A percentile compares a stretch with the other conserved stretches of the same genome.
Evolutionary conservation across 1,140 invertebrate species (phyloP).

Genomic region (Eupristina koningsbergeri): DNA sequence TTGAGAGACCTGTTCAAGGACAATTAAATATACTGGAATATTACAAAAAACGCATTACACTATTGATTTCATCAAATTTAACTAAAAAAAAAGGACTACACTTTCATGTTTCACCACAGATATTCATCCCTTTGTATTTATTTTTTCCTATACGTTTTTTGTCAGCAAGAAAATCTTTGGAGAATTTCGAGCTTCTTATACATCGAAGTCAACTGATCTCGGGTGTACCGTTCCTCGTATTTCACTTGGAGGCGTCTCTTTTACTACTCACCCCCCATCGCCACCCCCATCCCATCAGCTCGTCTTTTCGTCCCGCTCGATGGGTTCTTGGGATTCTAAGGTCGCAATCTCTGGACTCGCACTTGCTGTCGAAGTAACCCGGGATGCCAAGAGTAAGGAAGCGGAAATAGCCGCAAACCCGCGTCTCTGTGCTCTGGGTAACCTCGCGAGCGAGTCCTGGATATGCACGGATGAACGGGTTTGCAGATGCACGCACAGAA

Average conservation of each 20-base stretch:
- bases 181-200: background rate
- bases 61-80: background rate
- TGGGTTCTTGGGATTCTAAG: slow-evolving; percentile 50
- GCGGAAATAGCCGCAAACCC: slow-evolving; percentile 17
- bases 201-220: background rate
- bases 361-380: background rate
- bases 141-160: background rate
- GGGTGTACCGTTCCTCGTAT: background rate
- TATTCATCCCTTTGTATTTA: background rate
- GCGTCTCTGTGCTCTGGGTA: background rate
- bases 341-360: slow-evolving; percentile 1
- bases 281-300: background rate
- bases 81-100: background rate
- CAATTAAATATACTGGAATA: too few relatives aligned
- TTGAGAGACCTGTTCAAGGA: too few relatives aligned
- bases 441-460: background rate
- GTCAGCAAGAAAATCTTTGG: background rate
- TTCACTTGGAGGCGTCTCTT: background rate
- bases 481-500: background rate
- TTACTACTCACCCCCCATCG: background rate
- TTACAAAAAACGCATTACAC: background rate
- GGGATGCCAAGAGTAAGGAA: background rate
- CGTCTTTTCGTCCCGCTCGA: slow-evolving; percentile 11
- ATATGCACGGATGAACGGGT: background rate
- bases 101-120: background rate